phyloP scores from a whole-genome alignment of 1,140 invertebrate species.

The Drosophila ironensis region DNA sequence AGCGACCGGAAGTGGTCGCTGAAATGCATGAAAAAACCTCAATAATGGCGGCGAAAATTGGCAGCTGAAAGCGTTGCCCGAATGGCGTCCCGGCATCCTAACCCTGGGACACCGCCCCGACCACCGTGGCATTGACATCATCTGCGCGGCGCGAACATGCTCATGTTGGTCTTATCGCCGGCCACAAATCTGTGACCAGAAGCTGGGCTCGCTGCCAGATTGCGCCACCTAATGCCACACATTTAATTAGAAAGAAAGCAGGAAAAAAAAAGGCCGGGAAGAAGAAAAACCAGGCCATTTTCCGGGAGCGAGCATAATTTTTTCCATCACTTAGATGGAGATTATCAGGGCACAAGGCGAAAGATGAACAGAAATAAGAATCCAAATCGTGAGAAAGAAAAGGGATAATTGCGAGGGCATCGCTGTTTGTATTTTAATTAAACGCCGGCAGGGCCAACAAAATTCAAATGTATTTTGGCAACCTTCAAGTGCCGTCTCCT shows the following conservation, averaged over 20 bases:
- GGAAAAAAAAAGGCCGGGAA: neutral
- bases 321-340: slow-evolving; percentile 61
- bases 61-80: slow-evolving; percentile 25
- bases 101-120: neutral
- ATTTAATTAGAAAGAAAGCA: slow-evolving; percentile 43
- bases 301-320: slow-evolving; percentile 36
- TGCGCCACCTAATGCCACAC: slow-evolving; percentile 57
- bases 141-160: slow-evolving; percentile 25
- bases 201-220: slow-evolving; percentile 42
- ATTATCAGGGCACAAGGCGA: slow-evolving; percentile 35
- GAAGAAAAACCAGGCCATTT: slow-evolving; percentile 25
- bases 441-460: slow-evolving; percentile 11
- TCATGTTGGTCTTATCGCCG: slow-evolving; percentile 39
- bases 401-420: slow-evolving; percentile 51
- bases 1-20: slow-evolving; percentile 30
- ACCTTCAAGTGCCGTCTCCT: slow-evolving; percentile 8
- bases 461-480: slow-evolving; percentile 7
- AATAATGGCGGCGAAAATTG: slow-evolving; percentile 56
- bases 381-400: slow-evolving; percentile 22
- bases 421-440: slow-evolving; percentile 64
- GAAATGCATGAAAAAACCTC: slow-evolving; percentile 53
- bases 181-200: slow-evolving; percentile 41
- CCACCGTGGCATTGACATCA: slow-evolving; percentile 39
- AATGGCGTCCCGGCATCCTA: neutral
- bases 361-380: slow-evolving; percentile 21